Conservation (phyloP, 2,888 invertebrate species). For the Helicoverpa assulta region DNA sequence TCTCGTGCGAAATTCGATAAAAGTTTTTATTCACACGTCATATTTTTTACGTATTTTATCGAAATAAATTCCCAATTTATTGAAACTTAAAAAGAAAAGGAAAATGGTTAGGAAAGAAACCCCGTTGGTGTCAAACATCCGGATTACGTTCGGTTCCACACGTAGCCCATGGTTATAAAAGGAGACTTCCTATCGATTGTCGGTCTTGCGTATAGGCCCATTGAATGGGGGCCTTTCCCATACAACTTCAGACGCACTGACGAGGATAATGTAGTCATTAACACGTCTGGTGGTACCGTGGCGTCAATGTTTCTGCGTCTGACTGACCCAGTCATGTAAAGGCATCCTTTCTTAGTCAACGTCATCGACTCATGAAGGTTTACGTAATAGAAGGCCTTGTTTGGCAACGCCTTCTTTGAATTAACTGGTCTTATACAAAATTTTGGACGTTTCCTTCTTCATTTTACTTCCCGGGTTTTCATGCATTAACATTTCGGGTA, state of each 20-base stretch:
- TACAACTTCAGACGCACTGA: background rate
- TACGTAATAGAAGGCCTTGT: conserved; percentile 16
- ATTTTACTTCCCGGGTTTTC: background rate
- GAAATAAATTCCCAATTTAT: background rate
- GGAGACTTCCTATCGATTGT: conserved; percentile 1
- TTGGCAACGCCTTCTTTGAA: background rate
- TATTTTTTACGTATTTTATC: background rate
- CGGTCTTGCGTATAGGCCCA: background rate
- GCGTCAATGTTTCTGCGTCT: conserved; percentile 12
- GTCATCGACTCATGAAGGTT: conserved; percentile 27
- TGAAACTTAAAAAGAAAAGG: background rate
- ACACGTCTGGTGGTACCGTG: background rate
- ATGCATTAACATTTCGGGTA: too few relatives aligned
- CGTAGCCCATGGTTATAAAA: conserved; percentile 6
- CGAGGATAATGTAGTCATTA: conserved; percentile 21
- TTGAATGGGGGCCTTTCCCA: conserved; percentile 38
- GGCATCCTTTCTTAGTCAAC: conserved; percentile 29
- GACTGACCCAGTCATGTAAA: conserved; percentile 16
- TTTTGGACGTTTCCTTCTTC: background rate
- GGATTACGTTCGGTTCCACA: background rate
- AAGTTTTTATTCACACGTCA: conserved; percentile 13
- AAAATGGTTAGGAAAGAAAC: conserved; percentile 14
- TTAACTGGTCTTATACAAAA: background rate
- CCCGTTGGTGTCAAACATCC: conserved; percentile 18
- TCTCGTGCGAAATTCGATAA: background rate